Conservation (phyloP, 64 coral and sea anemone species). For the Astreopora myriophthalma region DNA sequence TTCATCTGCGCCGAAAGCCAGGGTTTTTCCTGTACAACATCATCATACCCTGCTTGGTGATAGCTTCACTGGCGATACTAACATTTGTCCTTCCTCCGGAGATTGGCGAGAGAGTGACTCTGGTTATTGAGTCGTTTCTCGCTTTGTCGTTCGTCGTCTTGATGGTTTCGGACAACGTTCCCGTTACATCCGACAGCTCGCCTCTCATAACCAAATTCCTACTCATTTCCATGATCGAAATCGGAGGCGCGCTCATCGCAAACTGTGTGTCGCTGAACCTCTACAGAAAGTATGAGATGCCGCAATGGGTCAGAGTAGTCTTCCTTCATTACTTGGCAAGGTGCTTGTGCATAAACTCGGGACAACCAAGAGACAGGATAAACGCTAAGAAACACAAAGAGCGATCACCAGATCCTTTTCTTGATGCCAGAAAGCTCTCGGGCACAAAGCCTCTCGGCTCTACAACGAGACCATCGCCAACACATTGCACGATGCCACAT, state of each 20-base stretch:
- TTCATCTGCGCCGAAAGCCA: conserved; percentile 88
- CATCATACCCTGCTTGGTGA: conserved; percentile 95
- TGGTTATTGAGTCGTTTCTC: conserved; percentile 91
- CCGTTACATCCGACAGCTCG: conserved; percentile 80
- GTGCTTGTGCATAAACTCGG: conserved; percentile 73
- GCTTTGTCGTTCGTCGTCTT: conserved; percentile 90
- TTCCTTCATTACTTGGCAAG: conserved; percentile 91
- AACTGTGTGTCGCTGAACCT: conserved; percentile 91
- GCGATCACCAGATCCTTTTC: background rate
- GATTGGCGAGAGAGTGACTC: conserved; percentile 88
- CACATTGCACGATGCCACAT: background rate
- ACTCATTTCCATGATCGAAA: conserved; percentile 90
- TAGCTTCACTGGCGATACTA: conserved; percentile 79
- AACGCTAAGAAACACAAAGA: background rate
- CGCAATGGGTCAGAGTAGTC: conserved; percentile 81
- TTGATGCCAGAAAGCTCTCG: conserved; percentile 61
- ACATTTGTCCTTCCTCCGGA: conserved; percentile 96
- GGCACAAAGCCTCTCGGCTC: conserved; percentile 43
- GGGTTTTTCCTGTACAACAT: conserved; percentile 97
- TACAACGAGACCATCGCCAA: background rate
- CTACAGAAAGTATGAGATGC: conserved; percentile 73
- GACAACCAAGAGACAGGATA: conserved; percentile 53
- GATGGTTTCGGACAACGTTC: conserved; percentile 90
- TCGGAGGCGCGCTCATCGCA: conserved; percentile 78
- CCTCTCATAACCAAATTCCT: conserved; percentile 86